Evolutionary conservation across 2,797 vertebrate species (phyloP).

Genomic region (Acropternis orthonyx): DNA sequence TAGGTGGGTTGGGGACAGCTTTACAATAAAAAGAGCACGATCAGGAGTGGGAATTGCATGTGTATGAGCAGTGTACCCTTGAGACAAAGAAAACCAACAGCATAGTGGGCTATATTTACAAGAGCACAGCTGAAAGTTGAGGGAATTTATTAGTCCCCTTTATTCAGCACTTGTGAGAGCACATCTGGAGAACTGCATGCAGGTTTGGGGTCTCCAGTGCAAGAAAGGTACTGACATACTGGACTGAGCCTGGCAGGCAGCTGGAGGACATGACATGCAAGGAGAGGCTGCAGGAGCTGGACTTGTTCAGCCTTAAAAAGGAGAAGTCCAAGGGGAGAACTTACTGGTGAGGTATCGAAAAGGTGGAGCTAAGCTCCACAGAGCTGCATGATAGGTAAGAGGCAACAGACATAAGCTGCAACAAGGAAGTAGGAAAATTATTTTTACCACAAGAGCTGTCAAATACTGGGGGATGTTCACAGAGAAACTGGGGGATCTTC

Average conservation of each 20-base stretch:
- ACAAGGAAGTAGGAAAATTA: not conserved
- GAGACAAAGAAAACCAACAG: not conserved
- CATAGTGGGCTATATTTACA: not conserved
- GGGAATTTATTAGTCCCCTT: not conserved
- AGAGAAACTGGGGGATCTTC: not conserved
- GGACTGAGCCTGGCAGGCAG: not conserved
- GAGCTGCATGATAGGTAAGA: not conserved
- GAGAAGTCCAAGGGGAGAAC: not conserved
- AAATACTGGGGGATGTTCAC: not conserved
- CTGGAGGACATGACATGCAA: accelerated
- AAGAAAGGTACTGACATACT: not conserved
- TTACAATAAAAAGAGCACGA: not conserved
- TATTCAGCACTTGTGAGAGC: not conserved
- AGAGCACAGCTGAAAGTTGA: not conserved
- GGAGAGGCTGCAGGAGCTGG: not conserved
- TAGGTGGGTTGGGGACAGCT: not conserved
- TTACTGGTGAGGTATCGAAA: not conserved
- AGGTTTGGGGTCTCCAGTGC: not conserved
- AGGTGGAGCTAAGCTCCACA: not conserved
- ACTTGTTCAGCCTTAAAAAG: not conserved
- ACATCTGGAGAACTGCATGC: not conserved
- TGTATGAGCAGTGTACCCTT: not conserved
- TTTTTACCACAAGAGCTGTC: not conserved
- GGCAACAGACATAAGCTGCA: not conserved
- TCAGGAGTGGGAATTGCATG: not conserved